Percentiles rank a stretch among this genome's conserved stretches.
These are phyloP conservation scores for Colius striatus DNA, from an alignment of 2,113 vertebrate genomes.

Conservation along the genomic window DNA sequence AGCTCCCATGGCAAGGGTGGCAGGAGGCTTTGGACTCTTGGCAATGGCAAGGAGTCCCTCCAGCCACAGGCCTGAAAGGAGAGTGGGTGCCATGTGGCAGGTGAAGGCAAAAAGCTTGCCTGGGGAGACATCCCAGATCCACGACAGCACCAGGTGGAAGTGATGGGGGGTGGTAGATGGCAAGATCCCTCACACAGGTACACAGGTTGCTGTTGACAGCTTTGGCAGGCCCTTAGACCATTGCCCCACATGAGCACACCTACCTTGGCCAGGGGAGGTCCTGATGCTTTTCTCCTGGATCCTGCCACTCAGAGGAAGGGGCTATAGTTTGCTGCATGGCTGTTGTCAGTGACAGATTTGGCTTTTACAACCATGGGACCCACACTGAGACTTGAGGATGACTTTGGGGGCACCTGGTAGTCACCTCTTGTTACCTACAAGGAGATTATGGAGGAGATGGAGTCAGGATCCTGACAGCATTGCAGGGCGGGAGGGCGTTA, in stretches of 20 bases:
- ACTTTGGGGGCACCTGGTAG: background rate
- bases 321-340: background rate
- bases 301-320: background rate
- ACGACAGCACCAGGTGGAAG: background rate
- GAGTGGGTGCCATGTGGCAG: rapidly evolving
- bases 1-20: no score
- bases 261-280: background rate
- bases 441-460: background rate
- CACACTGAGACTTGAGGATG: background rate
- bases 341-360: background rate
- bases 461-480: background rate
- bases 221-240: background rate
- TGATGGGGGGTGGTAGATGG: background rate
- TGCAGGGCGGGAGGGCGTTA: background rate
- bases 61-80: background rate
- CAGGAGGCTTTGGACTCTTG: background rate
- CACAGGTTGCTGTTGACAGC: rapidly evolving
- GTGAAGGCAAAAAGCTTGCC: background rate
- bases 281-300: background rate
- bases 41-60: no score
- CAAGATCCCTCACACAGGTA: rapidly evolving
- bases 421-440: background rate
- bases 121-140: rapidly evolving
- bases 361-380: background rate
- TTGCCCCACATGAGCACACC: background rate